These are phyloP conservation scores for Borostomias antarcticus DNA, from an alignment of 2,797 vertebrate species.

Conservation along the genomic window DNA sequence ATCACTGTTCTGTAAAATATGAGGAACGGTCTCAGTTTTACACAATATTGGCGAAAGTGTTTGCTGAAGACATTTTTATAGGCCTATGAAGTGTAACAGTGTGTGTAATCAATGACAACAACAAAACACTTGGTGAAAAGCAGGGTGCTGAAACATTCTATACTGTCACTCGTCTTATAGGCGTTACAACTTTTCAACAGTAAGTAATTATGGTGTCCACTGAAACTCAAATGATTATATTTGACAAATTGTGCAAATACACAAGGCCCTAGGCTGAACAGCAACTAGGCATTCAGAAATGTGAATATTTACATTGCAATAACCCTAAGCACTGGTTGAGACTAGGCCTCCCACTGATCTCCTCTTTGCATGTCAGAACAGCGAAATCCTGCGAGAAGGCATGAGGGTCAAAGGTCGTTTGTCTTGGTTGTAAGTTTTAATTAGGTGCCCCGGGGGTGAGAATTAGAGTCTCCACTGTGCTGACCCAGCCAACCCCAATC, in stretches of 20 bases:
- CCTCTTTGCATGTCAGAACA: conserved; percentile 42
- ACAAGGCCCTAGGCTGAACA: background rate
- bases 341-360: conserved; percentile 25
- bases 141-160: background rate
- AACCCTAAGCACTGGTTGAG: conserved; percentile 14
- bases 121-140: background rate
- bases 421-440: conserved; percentile 69
- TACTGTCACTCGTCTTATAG: background rate
- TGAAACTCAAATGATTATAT: background rate
- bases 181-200: background rate
- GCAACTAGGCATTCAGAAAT: background rate
- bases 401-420: conserved; percentile 61
- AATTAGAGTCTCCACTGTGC: conserved; percentile 64
- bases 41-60: conserved; percentile 1
- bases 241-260: background rate
- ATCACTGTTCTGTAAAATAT: background rate
- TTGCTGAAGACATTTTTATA: background rate
- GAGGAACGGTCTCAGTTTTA: background rate
- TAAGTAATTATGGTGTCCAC: too few relatives aligned
- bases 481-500: conserved; percentile 69
- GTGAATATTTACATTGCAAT: conserved; percentile 9
- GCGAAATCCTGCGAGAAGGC: conserved; percentile 46
- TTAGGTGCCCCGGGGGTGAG: conserved; percentile 65
- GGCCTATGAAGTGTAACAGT: background rate
- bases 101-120: conserved; percentile 10